A percentile compares a stretch with the other conserved stretches of the same genome.
Conservation (phyloP, 2,888 invertebrate genomes). For the Mythimna pallens region DNA sequence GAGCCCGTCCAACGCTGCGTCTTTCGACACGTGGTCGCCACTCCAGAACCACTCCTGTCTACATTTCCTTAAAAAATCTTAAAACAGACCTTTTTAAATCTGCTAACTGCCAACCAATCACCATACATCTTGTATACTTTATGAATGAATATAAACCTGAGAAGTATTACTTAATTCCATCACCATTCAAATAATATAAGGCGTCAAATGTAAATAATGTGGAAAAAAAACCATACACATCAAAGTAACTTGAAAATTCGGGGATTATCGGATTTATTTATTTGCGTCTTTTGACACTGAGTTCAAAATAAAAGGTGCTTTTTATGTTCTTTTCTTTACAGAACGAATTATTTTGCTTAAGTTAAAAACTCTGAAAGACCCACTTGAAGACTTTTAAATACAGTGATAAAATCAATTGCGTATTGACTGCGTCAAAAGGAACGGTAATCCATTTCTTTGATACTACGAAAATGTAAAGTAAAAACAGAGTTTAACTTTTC, state of each 20-base stretch:
- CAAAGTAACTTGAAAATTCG: slow-evolving; percentile 70
- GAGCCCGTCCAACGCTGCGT: too few relatives aligned
- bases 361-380: slow-evolving; percentile 43
- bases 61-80: too few relatives aligned
- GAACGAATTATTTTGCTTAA: slow-evolving; percentile 49
- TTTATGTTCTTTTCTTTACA: slow-evolving; percentile 68
- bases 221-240: slow-evolving; percentile 67
- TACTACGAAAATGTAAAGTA: neutral
- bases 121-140: neutral
- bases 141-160: neutral
- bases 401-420: slow-evolving; percentile 8
- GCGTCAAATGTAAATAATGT: slow-evolving; percentile 65
- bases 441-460: neutral
- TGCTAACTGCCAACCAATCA: neutral
- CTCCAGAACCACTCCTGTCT: too few relatives aligned
- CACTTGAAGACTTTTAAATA: slow-evolving; percentile 18
- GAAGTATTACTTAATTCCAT: slow-evolving; percentile 15
- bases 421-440: neutral
- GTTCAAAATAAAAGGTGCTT: slow-evolving; percentile 71
- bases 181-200: slow-evolving; percentile 7
- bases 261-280: slow-evolving; percentile 78
- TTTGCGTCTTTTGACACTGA: slow-evolving; percentile 67
- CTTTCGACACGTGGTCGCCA: too few relatives aligned
- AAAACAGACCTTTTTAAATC: neutral
- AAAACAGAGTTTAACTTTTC: neutral